These are phyloP conservation scores for Diadema setosum DNA, from an alignment of 35 echinoderm and acorn worm genomes.

Conservation along the genomic window DNA sequence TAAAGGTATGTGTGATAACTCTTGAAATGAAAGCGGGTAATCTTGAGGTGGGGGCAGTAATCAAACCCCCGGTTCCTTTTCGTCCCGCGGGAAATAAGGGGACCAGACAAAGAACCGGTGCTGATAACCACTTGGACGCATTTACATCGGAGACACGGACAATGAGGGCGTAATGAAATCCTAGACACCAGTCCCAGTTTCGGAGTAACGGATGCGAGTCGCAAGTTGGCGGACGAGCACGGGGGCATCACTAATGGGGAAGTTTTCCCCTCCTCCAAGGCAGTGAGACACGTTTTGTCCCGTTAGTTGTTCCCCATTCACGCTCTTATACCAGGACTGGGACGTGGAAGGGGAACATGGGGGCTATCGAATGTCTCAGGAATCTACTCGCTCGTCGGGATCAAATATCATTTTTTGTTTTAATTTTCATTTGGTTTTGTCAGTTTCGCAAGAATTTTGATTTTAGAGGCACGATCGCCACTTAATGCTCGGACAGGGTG, in stretches of 20 bases:
- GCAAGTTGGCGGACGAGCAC: no score
- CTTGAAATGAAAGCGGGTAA: no score
- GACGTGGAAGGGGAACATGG: no score
- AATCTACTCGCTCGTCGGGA: not conserved
- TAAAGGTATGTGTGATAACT: no score
- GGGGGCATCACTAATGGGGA: no score
- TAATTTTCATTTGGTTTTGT: no score
- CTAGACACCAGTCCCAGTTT: not conserved
- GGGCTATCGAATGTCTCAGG: not conserved
- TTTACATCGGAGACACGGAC: not conserved
- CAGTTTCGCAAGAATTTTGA: no score
- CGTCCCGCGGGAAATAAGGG: not conserved
- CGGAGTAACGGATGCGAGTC: no score
- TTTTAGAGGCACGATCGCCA: no score
- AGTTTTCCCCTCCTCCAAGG: not conserved
- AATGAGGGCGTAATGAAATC: not conserved
- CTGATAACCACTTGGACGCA: not conserved
- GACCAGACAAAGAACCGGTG: not conserved
- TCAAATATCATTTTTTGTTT: no score
- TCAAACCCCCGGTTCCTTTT: not conserved
- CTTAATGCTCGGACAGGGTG: no score
- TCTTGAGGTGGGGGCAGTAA: not conserved
- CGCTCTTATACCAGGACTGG: no score
- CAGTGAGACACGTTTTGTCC: not conserved
- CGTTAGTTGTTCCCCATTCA: not conserved